phyloP scores from a whole-genome alignment of 2,113 vertebrate genomes.

The Pelusios castaneus region DNA sequence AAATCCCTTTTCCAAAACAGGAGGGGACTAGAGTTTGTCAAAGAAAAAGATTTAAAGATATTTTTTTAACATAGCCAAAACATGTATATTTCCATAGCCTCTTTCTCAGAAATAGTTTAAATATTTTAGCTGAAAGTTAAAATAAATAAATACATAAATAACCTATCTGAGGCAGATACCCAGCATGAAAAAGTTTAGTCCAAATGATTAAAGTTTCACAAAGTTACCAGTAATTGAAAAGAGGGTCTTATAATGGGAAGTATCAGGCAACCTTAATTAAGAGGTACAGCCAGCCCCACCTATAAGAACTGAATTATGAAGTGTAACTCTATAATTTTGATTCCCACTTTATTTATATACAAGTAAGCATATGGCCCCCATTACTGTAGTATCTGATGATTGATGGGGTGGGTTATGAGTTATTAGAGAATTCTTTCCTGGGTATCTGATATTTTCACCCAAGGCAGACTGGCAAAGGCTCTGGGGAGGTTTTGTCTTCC shows the following conservation, averaged over 20 bases:
- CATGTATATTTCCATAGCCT: neutral
- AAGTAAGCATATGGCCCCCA: neutral
- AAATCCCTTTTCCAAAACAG: neutral
- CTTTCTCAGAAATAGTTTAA: neutral
- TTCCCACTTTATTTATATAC: neutral
- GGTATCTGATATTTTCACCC: too few species aligned
- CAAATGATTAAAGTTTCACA: neutral
- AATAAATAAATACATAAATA: too few species aligned
- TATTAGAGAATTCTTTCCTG: too few species aligned
- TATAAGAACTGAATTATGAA: neutral
- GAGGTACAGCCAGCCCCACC: neutral
- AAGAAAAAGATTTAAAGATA: neutral
- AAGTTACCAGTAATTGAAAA: neutral
- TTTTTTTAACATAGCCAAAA: neutral
- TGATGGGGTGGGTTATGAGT: too few species aligned
- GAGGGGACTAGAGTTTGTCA: neutral
- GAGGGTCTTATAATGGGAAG: neutral
- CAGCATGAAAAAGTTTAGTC: neutral
- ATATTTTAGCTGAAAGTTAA: neutral
- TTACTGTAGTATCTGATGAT: neutral
- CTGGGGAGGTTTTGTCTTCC: too few species aligned
- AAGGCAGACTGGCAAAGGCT: too few species aligned
- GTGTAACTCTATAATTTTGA: neutral
- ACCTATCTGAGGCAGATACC: neutral
- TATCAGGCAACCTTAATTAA: neutral